These are phyloP conservation scores for Prenolepis imparis DNA, from an alignment of 2,888 invertebrate genomes.

Conservation along the genomic window DNA sequence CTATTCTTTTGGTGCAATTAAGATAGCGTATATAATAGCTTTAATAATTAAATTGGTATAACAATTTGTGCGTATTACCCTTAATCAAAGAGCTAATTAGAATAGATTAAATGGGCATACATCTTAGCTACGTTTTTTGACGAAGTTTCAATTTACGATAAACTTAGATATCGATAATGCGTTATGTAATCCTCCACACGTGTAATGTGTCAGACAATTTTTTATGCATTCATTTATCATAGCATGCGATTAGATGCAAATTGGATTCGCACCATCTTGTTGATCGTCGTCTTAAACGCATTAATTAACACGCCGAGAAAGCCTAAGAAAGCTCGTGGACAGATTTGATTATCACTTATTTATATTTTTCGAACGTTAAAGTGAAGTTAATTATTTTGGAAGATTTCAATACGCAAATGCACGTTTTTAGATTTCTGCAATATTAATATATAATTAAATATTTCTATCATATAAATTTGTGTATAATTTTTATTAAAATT, in stretches of 20 bases:
- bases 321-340: conserved; percentile 18
- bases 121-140: not conserved
- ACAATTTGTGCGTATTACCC: too few species aligned
- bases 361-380: conserved; percentile 18
- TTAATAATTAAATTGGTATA: too few species aligned
- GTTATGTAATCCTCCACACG: not conserved
- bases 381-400: conserved; percentile 22
- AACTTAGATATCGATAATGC: not conserved
- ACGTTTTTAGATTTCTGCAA: not conserved
- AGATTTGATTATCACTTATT: conserved; percentile 18
- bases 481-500: not conserved
- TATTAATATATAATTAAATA: conserved; percentile 5
- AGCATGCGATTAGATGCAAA: conserved; percentile 22
- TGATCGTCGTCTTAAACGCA: conserved; percentile 17
- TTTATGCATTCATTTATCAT: not conserved
- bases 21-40: too few species aligned
- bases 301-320: conserved; percentile 32
- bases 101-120: not conserved
- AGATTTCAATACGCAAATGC: conserved; percentile 4
- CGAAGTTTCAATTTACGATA: not conserved
- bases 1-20: too few species aligned
- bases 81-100: not conserved
- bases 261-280: conserved; percentile 18
- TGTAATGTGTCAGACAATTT: conserved; percentile 6
- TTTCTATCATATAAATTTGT: not conserved